Conservation (phyloP, 2,888 invertebrate genomes). For the Biston stratarius region DNA sequence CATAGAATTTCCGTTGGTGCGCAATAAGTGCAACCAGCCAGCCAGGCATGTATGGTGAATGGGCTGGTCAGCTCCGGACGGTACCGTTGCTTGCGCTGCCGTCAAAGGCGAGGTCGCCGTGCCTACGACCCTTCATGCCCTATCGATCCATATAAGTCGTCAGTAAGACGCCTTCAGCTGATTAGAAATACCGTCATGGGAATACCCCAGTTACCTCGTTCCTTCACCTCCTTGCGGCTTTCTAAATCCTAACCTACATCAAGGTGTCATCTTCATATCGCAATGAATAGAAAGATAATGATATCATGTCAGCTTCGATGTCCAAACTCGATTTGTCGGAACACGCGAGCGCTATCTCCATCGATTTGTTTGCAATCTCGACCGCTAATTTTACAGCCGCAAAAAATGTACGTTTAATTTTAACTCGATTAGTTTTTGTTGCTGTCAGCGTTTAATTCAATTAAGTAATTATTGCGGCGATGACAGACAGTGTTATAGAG, state of each 20-base stretch:
- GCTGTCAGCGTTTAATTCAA: conserved; percentile 69
- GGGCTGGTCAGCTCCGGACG: conserved; percentile 59
- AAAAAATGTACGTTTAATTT: conserved; percentile 46
- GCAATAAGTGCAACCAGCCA: conserved; percentile 43
- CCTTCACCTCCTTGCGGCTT: conserved; percentile 36
- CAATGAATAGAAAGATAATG: conserved; percentile 46
- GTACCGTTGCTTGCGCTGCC: conserved; percentile 80
- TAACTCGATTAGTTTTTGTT: conserved; percentile 48
- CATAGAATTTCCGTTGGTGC: conserved; percentile 5
- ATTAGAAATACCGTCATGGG: conserved; percentile 43
- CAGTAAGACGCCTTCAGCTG: conserved; percentile 49
- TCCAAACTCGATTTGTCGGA: conserved; percentile 46
- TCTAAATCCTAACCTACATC: conserved; percentile 50
- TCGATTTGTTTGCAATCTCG: conserved; percentile 46
- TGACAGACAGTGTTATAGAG: conserved; percentile 70
- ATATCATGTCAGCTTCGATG: conserved; percentile 48
- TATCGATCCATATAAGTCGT: conserved; percentile 75
- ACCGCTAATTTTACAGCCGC: conserved; percentile 42
- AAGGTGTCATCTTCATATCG: conserved; percentile 44
- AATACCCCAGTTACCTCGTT: conserved; percentile 43
- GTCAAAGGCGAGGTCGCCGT: conserved; percentile 71
- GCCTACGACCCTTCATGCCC: conserved; percentile 76
- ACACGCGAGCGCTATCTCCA: conserved; percentile 41
- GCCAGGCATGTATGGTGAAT: conserved; percentile 62
- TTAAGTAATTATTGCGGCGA: conserved; percentile 67